Base-by-base conservation (phyloP, 2,113 vertebrate species). In the Zonotrichia leucophrys region DNA sequence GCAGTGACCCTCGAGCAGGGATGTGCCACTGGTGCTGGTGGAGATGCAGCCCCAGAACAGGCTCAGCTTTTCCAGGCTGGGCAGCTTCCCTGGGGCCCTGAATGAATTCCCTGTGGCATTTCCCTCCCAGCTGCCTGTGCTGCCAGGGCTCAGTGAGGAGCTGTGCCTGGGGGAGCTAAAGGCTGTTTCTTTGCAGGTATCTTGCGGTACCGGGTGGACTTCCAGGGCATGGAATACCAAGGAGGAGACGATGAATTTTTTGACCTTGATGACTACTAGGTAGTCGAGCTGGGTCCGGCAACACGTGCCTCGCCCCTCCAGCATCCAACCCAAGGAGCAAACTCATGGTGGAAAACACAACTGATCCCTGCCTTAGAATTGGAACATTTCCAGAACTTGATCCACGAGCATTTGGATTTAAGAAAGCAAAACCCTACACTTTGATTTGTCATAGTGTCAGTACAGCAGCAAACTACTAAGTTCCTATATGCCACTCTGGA, bases 251-350 rank as follows among this genome's bases (percentile, higher is more conserved):
- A 99, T 86, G 99, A 99, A 98, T 99, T 99, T 98, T 99, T 99
- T 98, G 99, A 99, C 98, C 99, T 99, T 98, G 99, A 99, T 99
- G 99, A 99, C 99, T 99, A 99, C 99, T 99, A 99, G 99, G 99
- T 99, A 99, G 99, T 99, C 98, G 97, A 98, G 98, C 98, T 98
- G 98, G 98, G 98, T 98, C 98, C 92, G 98, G 98, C 98, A 98
- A 98, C 95, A 98, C 25, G 98, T 98, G 98, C 98, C 98, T 98
- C 98, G 83, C 98, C 97, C 98, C 98, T 98, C 98, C 98, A 98
- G 97, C 98, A 98, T 98, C 98, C 98, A 98, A 98, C 98, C 98
- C 98, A 98, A 98, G 98, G 98, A 98, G 98, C 97, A 98, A 98
- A 98, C 98, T 98, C 97, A 79, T 95, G 97, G 97, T 98, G 98